Base-by-base conservation (phyloP, 2,797 vertebrate genomes). In the Melanotaenia parkinsoni region DNA sequence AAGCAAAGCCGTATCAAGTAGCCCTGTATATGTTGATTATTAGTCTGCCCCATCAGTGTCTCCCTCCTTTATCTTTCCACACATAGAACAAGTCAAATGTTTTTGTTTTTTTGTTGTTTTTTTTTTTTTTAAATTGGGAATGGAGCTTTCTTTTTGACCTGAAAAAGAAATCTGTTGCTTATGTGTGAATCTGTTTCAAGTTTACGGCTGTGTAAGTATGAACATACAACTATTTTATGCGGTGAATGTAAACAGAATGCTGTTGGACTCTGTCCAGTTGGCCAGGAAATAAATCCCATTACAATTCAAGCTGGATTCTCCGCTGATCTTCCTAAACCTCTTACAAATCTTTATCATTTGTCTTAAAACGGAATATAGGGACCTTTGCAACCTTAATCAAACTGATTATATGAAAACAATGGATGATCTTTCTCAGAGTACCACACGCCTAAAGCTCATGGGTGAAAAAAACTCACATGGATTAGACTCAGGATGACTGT, bases 301-400 rank as follows among this genome's bases (percentile, higher is more conserved):
- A 88, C 51, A 77, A 82, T 79, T 72, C 78, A 86, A 87, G 83
- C 77, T 85, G 83, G 79, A 86, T 83, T 72, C 72, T 76, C 63
- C 1, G 74, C 76, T 89, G 76, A 89, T 90, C 90, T 83, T 28
- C 70, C 51, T 89, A 90, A 90, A 79, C 85, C 88, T 76, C 81
- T 88, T 86, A 89, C 54, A 75, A 82, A 74, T 83, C 76, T 70
- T 72, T 74, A 82, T 82, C 32, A 84, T 86, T 84, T 74, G 63
- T 67, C 65, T 58, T 45, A 43, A 82, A 81, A 62, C 62, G 74
- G 60, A 86, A 76, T 37, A 74, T 67, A 66, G 70, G 22, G 70
- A 63, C 76, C 45, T 63, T 64, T 13, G 37, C 43, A 67, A 56
- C 11, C 59, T 61, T n/a, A 32, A 65, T 62, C 70, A 51, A 4